These are phyloP conservation scores for Sarcophaga rosellei DNA, from an alignment of 2,888 invertebrate species.

Conservation along the genomic window DNA sequence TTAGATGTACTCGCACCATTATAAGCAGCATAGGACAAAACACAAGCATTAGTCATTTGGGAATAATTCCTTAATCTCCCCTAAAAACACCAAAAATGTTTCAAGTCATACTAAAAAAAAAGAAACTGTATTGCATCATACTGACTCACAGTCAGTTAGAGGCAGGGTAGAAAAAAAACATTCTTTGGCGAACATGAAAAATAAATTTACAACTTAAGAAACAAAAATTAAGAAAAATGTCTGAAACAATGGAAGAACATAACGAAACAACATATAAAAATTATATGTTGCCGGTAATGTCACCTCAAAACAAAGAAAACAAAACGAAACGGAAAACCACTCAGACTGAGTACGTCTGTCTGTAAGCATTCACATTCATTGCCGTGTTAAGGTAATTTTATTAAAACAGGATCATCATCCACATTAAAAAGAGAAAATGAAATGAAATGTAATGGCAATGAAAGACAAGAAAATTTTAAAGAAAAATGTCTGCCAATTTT, in stretches of 20 bases:
- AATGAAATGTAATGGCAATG: too few relatives aligned
- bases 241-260: slow-evolving; percentile 14
- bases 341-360: slow-evolving; percentile 27
- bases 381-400: slow-evolving; percentile 47
- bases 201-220: slow-evolving; percentile 61
- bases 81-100: slow-evolving; percentile 55
- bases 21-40: neutral
- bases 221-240: slow-evolving; percentile 62
- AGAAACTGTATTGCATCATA: neutral
- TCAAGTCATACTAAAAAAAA: slow-evolving; percentile 30
- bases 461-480: neutral
- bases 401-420: slow-evolving; percentile 41
- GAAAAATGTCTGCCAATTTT: neutral
- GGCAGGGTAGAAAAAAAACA: neutral
- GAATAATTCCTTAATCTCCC: slow-evolving; percentile 60
- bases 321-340: slow-evolving; percentile 22
- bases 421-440: neutral
- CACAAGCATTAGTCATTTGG: slow-evolving; percentile 60
- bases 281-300: neutral
- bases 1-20: too few relatives aligned
- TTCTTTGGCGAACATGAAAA: slow-evolving; percentile 56
- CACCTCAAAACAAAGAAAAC: neutral
- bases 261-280: slow-evolving; percentile 32
- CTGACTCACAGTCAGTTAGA: neutral
- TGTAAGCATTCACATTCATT: slow-evolving; percentile 38